Conservation (phyloP, 2,113 vertebrate species). For the Apaloderma vittatum region DNA sequence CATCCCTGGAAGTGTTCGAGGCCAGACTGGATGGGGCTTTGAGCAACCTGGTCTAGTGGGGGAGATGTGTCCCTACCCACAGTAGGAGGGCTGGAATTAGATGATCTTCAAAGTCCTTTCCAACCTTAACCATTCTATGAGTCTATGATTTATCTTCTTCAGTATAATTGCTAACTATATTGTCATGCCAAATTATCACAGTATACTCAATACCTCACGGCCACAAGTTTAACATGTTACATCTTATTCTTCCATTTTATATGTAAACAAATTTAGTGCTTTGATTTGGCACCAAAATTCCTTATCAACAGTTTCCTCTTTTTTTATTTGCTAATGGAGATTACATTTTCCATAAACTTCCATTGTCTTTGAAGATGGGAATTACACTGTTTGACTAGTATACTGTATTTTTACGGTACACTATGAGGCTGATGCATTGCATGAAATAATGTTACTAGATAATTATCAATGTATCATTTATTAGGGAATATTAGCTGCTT, state of each 20-base stretch:
- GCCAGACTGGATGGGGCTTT: no score
- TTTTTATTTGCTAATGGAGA: neutral
- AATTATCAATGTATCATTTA: neutral
- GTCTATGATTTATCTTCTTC: neutral
- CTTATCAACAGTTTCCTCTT: neutral
- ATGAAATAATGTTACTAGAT: neutral
- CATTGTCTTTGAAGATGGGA: neutral
- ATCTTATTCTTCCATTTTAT: conserved; percentile 21
- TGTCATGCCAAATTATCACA: neutral
- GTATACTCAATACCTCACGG: neutral
- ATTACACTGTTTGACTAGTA: neutral
- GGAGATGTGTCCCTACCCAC: no score
- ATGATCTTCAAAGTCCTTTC: no score
- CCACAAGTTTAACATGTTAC: neutral
- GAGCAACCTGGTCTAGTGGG: no score
- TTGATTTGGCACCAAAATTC: conserved; percentile 10
- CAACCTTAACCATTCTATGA: no score
- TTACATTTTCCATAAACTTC: conserved; percentile 7
- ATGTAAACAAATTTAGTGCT: neutral
- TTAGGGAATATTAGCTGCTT: conserved; percentile 26
- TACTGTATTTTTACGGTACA: neutral
- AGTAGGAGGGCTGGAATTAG: no score
- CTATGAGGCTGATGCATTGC: neutral
- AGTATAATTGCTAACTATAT: neutral
- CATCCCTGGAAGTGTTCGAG: no score